Evolutionary conservation across 1,140 invertebrate genomes (phyloP), one percentile per base, ranked within the genome.

Genomic region (Euwallacea fornicatus): DNA sequence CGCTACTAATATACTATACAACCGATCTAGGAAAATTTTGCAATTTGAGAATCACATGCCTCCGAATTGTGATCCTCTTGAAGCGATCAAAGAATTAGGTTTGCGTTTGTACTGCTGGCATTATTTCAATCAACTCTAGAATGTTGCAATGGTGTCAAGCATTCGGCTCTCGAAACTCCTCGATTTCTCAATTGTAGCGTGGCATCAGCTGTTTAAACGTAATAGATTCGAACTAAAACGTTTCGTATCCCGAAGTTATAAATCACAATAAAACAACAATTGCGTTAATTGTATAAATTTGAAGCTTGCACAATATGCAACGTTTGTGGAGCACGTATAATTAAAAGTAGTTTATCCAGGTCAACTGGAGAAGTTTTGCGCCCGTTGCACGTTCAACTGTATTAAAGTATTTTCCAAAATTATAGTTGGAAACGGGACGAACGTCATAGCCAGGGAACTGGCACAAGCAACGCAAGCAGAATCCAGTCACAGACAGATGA

Each of bases 331-430:
- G 60, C 69, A 66, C 63, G 62, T 71, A 63, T 61, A 72, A 72
- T 66, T 72, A 72, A 72, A 72, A 72, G 71, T 72, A 67, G 61
- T 72, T 68, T 64, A 64, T 72, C 61, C 60, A 68, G 71, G 71
- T 68, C 69, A 71, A 53, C 63, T 71, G 50, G 62, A 60, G 64
- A 72, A 72, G 58, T 72, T 72, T 50, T 47, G 50, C 59, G 65
- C 58, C 71, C 41, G 42, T 7, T 63, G 58, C 65, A 72, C 71
- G 71, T 72, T 68, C 55, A 11, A 67, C 58, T 67, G 71, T 72
- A 72, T 72, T 72, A 72, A 72, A 72, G 71, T 72, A 72, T 72
- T 67, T 72, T 72, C 70, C 58, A 68, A 72, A 72, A 72, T 68
- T 72, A 62, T 67, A 72, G 71, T 72, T 72, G 55, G 71, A 54